phyloP scores from a whole-genome alignment of 2,113 vertebrate species.

The Otis tarda region DNA sequence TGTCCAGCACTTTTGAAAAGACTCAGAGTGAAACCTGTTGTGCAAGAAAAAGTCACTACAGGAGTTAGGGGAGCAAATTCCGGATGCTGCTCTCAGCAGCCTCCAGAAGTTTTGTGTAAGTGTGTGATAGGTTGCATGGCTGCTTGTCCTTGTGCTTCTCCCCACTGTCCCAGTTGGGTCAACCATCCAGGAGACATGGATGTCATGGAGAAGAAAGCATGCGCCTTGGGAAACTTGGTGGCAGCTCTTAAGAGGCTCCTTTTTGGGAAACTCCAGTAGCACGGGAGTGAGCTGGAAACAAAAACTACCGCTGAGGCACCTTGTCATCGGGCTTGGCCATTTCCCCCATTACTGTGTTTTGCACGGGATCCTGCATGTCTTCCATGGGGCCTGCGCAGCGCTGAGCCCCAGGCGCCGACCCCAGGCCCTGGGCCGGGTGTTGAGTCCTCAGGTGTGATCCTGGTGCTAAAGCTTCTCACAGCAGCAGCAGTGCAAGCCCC shows the following conservation, averaged over 20 bases:
- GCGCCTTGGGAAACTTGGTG: background rate
- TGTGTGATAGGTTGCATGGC: rapidly evolving
- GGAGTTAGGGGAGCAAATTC: background rate
- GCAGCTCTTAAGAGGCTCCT: background rate
- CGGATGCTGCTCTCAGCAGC: background rate
- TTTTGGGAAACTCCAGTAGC: background rate
- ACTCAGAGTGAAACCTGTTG: background rate
- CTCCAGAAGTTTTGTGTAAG: background rate
- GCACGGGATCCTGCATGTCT: background rate
- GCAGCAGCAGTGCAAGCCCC: rapidly evolving
- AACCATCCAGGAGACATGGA: rapidly evolving
- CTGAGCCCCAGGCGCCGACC: background rate
- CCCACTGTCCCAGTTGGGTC: background rate
- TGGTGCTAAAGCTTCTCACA: background rate
- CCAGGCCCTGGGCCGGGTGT: background rate
- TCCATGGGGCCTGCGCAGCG: rapidly evolving
- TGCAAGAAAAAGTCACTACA: background rate
- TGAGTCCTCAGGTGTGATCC: background rate
- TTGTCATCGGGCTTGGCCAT: rapidly evolving
- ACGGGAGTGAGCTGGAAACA: background rate
- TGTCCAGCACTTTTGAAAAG: background rate
- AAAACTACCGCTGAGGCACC: background rate
- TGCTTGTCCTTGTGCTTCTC: background rate
- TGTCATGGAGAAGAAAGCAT: background rate
- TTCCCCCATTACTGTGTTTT: background rate